A percentile compares a stretch with the other conserved stretches of the same genome.
Conservation (phyloP, 2,113 vertebrate genomes). For the Gymnobelideus leadbeateri region DNA sequence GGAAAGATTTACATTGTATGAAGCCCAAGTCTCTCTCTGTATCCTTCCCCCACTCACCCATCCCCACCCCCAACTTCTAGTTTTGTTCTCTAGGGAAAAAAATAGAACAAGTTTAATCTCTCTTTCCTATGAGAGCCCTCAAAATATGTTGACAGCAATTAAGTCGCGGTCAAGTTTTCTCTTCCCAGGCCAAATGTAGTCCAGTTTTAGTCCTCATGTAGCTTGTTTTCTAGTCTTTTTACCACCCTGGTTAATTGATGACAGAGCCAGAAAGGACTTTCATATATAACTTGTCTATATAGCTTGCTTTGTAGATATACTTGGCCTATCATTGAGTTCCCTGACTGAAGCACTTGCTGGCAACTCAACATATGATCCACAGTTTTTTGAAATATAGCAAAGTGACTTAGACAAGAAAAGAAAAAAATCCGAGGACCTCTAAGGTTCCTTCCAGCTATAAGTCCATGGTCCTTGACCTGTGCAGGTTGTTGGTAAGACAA, state of each 20-base stretch:
- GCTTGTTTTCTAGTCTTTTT: background rate
- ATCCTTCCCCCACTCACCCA: background rate
- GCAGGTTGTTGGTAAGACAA: background rate
- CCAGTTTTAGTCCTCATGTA: background rate
- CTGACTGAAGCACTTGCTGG: background rate
- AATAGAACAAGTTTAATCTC: background rate
- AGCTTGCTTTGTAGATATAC: background rate
- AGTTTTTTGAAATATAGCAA: background rate
- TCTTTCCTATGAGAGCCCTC: background rate
- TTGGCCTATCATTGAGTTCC: background rate
- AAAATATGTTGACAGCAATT: background rate
- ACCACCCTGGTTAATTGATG: background rate
- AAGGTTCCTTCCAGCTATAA: background rate
- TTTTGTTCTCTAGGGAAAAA: background rate
- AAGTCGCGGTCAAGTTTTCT: background rate
- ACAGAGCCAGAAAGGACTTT: background rate
- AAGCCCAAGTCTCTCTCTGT: background rate
- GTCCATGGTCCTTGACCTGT: background rate
- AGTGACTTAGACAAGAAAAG: background rate
- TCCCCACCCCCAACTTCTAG: background rate
- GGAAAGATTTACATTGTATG: background rate
- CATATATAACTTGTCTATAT: background rate
- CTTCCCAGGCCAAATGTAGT: background rate
- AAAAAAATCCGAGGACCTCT: background rate
- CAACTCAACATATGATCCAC: background rate